phyloP scores from a whole-genome alignment of 1,140 invertebrate genomes.

The Aphis gossypii region DNA sequence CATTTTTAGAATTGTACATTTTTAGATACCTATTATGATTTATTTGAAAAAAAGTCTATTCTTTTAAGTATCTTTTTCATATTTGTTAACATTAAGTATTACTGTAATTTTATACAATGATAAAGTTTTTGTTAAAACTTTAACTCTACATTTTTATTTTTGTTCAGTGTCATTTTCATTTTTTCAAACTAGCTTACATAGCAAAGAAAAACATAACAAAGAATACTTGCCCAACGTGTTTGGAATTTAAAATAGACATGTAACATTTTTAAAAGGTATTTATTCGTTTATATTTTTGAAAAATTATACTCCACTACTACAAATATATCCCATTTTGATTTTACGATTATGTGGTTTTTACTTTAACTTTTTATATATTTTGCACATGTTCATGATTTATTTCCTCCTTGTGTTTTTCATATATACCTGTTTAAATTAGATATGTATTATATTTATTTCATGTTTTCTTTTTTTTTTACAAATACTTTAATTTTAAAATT shows the following conservation, averaged over 20 bases:
- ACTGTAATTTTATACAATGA: neutral
- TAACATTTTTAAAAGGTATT: neutral
- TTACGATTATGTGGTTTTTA: neutral
- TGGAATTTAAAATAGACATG: neutral
- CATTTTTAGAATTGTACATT: neutral
- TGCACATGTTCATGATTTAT: neutral
- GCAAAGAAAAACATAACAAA: neutral
- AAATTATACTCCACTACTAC: neutral
- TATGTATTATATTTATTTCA: neutral
- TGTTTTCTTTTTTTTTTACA: neutral
- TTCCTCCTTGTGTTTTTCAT: neutral
- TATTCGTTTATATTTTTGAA: neutral
- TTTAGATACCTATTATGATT: neutral
- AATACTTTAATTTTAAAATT: neutral
- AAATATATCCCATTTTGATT: neutral
- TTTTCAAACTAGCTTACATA: neutral
- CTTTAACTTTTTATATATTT: neutral
- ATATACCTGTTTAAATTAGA: too few species aligned
- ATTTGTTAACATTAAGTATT: neutral
- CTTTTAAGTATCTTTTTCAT: neutral
- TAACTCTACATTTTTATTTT: slow-evolving; percentile 11
- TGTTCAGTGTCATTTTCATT: slow-evolving; percentile 2
- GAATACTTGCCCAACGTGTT: neutral
- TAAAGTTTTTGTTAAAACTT: neutral
- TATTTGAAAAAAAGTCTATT: neutral